phyloP scores from a whole-genome alignment of 2,797 vertebrate species.

The Spatula clypeata region DNA sequence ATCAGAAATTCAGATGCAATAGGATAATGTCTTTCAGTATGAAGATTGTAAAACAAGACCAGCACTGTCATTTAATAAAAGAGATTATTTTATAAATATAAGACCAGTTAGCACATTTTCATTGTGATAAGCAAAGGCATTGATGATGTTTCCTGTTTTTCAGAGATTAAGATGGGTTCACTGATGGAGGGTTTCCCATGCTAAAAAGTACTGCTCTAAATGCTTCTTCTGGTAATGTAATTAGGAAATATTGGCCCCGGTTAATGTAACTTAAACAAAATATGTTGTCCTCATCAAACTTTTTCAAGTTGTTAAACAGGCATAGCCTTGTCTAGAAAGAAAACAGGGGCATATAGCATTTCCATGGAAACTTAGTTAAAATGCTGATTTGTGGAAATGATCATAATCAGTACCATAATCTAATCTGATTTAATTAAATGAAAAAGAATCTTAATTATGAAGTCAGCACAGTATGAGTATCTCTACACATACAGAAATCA shows the following conservation, averaged over 20 bases:
- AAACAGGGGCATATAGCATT: constrained; percentile 74
- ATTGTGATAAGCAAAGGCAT: constrained; percentile 70
- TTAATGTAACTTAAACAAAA: constrained; percentile 84
- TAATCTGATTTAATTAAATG: constrained; percentile 82
- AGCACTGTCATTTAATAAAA: constrained; percentile 67
- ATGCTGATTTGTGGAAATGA: constrained; percentile 80
- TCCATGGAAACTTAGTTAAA: constrained; percentile 83
- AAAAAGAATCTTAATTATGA: constrained; percentile 76
- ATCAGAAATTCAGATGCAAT: background rate
- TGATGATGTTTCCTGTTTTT: constrained; percentile 70
- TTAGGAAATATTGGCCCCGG: constrained; percentile 85
- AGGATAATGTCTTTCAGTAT: background rate
- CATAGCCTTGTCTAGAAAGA: constrained; percentile 80
- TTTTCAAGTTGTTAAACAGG: constrained; percentile 81
- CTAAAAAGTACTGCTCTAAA: constrained; percentile 61
- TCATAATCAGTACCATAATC: constrained; percentile 76
- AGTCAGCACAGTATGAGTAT: constrained; percentile 56
- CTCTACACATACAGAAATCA: constrained; percentile 61
- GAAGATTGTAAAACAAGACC: constrained; percentile 19
- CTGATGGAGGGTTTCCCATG: constrained; percentile 69
- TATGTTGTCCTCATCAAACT: constrained; percentile 82
- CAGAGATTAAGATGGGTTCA: constrained; percentile 71
- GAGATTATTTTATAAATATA: constrained; percentile 58
- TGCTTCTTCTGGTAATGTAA: constrained; percentile 85
- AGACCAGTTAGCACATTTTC: constrained; percentile 68